phyloP scores from a whole-genome alignment of 1,140 invertebrate species.

The Sarcophaga peregrina region DNA sequence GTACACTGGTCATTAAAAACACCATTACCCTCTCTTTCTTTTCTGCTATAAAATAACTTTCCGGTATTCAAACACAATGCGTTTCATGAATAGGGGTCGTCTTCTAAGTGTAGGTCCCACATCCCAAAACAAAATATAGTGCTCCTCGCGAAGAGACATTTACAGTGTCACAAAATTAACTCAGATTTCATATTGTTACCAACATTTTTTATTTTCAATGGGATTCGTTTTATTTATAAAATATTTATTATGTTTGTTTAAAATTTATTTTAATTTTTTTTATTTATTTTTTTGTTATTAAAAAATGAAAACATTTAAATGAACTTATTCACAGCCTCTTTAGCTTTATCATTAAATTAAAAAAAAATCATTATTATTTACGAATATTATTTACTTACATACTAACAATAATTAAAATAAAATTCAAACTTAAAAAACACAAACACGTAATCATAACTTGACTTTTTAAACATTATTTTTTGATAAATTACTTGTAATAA shows the following conservation, averaged over 20 bases:
- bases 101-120: no score
- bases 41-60: no score
- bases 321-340: conserved; percentile 31
- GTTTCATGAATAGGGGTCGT: no score
- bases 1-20: no score
- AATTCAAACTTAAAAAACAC: no score
- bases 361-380: background rate
- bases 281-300: conserved; percentile 1
- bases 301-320: background rate
- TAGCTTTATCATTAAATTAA: conserved; percentile 19
- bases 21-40: no score
- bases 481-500: conserved; percentile 26
- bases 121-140: no score
- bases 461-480: background rate
- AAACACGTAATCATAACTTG: no score
- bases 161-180: background rate
- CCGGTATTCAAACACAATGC: no score
- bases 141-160: no score
- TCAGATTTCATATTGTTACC: background rate
- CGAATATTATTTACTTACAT: background rate
- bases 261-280: conserved; percentile 1
- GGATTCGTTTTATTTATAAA: background rate
- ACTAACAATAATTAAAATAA: no score
- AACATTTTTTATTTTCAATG: background rate
- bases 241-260: conserved; percentile 18